Evolutionary conservation across 2,888 invertebrate genomes (phyloP).

Genomic region (Tyria jacobaeae): DNA sequence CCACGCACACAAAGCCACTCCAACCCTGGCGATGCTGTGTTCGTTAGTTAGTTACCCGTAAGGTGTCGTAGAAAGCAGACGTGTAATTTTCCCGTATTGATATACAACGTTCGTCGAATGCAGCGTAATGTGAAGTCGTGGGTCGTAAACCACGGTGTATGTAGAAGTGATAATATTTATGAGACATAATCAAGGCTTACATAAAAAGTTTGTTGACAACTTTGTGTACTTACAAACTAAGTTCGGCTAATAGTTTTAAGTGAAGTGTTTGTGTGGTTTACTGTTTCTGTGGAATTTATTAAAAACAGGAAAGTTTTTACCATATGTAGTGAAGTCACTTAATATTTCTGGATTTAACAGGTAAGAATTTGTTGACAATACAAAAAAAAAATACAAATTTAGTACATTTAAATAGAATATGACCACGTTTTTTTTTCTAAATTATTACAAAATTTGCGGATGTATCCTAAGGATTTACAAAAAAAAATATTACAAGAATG

Average conservation of each 20-base stretch:
- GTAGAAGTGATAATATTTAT: conserved; percentile 50
- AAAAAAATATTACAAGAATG: background rate
- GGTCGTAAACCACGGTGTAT: conserved; percentile 38
- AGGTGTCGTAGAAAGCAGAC: conserved; percentile 47
- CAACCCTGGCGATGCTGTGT: conserved; percentile 72
- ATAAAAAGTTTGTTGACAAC: conserved; percentile 46
- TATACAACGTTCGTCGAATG: conserved; percentile 36
- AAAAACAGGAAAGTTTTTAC: conserved; percentile 43
- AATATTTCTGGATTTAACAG: conserved; percentile 44
- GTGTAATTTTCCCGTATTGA: conserved; percentile 31
- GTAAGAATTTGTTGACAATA: conserved; percentile 29
- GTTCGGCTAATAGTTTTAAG: conserved; percentile 44
- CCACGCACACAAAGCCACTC: conserved; percentile 62
- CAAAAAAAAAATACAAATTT: background rate
- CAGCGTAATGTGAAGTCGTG: conserved; percentile 46
- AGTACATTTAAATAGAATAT: background rate
- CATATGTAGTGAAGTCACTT: conserved; percentile 32
- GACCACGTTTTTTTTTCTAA: background rate
- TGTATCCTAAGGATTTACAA: too few relatives aligned
- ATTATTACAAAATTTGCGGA: background rate
- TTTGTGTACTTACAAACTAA: conserved; percentile 47
- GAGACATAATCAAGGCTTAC: conserved; percentile 29
- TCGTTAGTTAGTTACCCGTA: conserved; percentile 66
- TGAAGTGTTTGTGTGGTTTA: conserved; percentile 49
- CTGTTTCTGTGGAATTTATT: conserved; percentile 44